Evolutionary conservation across 2,888 invertebrate genomes (phyloP), one percentile per base, ranked within the genome.

Genomic region (Dryobotodes eremita): DNA sequence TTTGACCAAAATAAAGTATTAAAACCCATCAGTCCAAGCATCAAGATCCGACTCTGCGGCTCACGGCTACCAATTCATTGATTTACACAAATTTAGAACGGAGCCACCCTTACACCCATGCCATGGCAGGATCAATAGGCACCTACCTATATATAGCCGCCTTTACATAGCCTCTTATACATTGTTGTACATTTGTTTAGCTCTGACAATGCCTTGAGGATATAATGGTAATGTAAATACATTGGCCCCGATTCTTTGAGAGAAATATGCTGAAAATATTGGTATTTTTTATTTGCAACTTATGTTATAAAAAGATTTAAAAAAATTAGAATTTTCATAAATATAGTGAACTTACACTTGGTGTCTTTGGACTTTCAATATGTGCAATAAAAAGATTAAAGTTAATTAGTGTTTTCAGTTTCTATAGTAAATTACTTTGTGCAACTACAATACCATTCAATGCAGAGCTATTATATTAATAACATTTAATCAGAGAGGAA

Each of bases 81-180:
- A 89, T 89, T 89, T 83, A 83, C 83, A 82, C 85, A 89, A 89
- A 87, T 88, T 88, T 88, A 86, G 87, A 81, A 81, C 77, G 36
- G 65, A 53, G 61, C 74, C 71, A 64, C 77, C 74, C 74, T 50
- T 73, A 80, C 64, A 75, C 36, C 77, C 72, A 79, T 66, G 59
- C 65, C 57, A 77, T 64, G 65, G 65, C 42, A 64, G 74, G 83
- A 83, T 88, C 86, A 80, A 86, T 86, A 86, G 75, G 48, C 74
- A 82, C 64, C 31, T 48, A 82, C 64, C 31, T 48, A 57, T 64
- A 61, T 20, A 57, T 61, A 69, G 42, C 31, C 23, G 3, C 3
- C 23, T 71, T 46, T 83, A 84, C 11, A 55, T 57, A 36, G 23
- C 8, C 46, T 20, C 11, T 2, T 61, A 13, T 59, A 82, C 31